These are phyloP conservation scores for Plutella xylostella DNA, from an alignment of 2,888 invertebrate genomes.

Conservation along the genomic window DNA sequence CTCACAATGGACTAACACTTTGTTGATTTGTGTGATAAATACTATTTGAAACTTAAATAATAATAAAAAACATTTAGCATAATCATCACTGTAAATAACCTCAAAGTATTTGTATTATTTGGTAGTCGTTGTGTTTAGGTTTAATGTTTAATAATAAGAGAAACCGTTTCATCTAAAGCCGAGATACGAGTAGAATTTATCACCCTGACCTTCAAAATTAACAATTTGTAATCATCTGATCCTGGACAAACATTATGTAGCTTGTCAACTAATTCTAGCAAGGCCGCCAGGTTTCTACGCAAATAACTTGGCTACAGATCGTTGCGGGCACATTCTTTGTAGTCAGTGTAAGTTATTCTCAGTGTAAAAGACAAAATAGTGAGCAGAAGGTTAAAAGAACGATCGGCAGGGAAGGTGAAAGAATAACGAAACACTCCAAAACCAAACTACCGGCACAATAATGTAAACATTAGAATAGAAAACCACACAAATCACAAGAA, in stretches of 20 bases:
- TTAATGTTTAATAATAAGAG: too few relatives aligned
- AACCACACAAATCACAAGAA: conserved; percentile 66
- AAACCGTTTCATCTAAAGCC: too few relatives aligned
- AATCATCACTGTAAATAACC: background rate
- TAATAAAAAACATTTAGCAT: too few relatives aligned
- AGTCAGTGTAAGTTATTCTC: conserved; percentile 24
- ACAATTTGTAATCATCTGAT: conserved; percentile 47
- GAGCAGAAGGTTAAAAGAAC: conserved; percentile 46
- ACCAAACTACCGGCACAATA: conserved; percentile 48
- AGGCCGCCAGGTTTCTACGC: background rate
- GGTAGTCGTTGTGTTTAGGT: too few relatives aligned
- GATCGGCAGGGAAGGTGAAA: conserved; percentile 39
- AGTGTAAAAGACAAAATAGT: conserved; percentile 38
- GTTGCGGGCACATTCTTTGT: too few relatives aligned
- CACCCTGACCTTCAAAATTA: conserved; percentile 39
- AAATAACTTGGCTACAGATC: background rate
- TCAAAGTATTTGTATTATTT: background rate
- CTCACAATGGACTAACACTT: too few relatives aligned
- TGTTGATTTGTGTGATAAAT: too few relatives aligned
- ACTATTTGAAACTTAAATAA: too few relatives aligned
- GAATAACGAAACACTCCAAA: conserved; percentile 58
- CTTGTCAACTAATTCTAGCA: background rate
- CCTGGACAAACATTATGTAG: conserved; percentile 32
- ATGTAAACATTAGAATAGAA: conserved; percentile 60
- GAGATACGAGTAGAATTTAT: conserved; percentile 29